Base-by-base conservation (phyloP, 2,888 invertebrate species). In the Hymenopus coronatus region DNA sequence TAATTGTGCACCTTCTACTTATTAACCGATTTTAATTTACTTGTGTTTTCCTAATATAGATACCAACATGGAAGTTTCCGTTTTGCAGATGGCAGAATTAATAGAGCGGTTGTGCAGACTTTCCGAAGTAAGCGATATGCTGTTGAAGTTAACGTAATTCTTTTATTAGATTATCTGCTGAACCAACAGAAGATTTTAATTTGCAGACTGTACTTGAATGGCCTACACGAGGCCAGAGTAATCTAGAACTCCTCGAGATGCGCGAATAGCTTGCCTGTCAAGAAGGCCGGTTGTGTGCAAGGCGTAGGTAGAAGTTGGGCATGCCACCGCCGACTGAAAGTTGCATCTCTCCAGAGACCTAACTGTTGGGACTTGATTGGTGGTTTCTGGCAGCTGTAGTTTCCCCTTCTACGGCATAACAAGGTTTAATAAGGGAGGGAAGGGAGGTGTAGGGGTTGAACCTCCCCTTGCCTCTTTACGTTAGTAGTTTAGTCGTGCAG, bases 381-480 rank as follows among this genome's bases (percentile, higher is more conserved):
- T 87, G 87, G 82, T 87, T 87, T 82, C 33, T 81, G 82, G 33
- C 87, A 87, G 87, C 87, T 87, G 87, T 82, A 87, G 86, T 70
- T 70, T 70, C 54, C 54, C 54, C 54, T 70, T 70, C 54, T 70
- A 70, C 54, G 25, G 54, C 54, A 81, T 70, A 86, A 86, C 81
- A 70, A 15, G 70, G 86, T 86, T 86, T 86, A 86, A 86, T 86
- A 70, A 70, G 54, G 54, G 54, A 20, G 54, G 54, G 54, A 70
- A 70, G 54, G 54, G 54, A 70, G 54, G 25, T 20, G 54, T 25
- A 70, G 54, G 54, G 54, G 54, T 70, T 70, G 54, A 70, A 70
- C 54, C 25, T 70, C 54, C 54, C 54, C 54, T 70, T 70, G 54
- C 54, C 54, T 70, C 54, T 70, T 70, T 70, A 70, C 54, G 54